Conservation (phyloP, 2,797 vertebrate species). For the Denticeps clupeoides region DNA sequence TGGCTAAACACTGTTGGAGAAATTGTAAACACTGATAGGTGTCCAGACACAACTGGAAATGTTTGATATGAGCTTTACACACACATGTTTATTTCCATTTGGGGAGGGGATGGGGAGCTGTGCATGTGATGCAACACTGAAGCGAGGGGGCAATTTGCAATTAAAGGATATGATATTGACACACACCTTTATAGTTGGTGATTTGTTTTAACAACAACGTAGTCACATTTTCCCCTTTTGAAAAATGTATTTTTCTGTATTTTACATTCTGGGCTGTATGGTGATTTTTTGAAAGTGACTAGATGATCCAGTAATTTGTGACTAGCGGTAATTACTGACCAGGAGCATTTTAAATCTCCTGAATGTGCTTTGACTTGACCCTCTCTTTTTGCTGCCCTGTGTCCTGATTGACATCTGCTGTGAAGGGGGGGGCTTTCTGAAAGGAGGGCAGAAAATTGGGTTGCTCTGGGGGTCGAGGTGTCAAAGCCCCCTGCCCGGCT, state of each 20-base stretch:
- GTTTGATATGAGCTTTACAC: constrained; percentile 69
- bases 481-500: constrained; percentile 33
- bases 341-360: constrained; percentile 1
- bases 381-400: constrained; percentile 50
- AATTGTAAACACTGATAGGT: constrained; percentile 65
- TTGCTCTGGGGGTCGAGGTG: constrained; percentile 51
- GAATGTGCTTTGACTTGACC: constrained; percentile 2
- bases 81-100: constrained; percentile 42
- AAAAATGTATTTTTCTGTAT: no score
- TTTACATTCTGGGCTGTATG: no score
- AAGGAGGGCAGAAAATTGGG: constrained; percentile 47
- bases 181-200: no score
- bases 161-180: no score
- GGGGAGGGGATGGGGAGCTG: constrained; percentile 13
- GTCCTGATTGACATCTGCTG: constrained; percentile 54
- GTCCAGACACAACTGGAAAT: constrained; percentile 51
- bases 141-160: no score
- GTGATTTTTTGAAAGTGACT: no score
- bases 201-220: no score
- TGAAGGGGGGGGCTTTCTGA: constrained; percentile 42
- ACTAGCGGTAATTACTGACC: constrained; percentile 3
- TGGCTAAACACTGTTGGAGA: constrained; percentile 56
- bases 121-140: not conserved
- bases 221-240: no score
- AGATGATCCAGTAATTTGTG: no score